phyloP scores from a whole-genome alignment of 1,140 invertebrate species.

The Zeugodacus cucurbitae region DNA sequence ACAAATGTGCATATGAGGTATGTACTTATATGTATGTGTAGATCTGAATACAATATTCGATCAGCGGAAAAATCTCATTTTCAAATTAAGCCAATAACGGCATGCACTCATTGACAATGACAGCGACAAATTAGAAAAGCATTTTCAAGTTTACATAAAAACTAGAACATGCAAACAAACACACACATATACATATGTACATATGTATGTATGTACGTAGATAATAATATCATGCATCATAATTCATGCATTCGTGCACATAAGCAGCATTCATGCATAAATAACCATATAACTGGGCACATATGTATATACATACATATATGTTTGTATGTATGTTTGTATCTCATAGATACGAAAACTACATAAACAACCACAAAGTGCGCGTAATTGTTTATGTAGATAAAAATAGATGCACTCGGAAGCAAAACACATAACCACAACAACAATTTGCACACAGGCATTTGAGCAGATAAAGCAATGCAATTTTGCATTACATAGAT shows the following conservation, averaged over 20 bases:
- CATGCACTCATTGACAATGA: not conserved
- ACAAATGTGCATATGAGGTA: not conserved
- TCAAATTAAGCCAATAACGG: not conserved
- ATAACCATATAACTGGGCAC: not conserved
- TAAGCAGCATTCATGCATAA: not conserved
- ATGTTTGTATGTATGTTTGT: not conserved
- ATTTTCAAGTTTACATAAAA: slow-evolving; percentile 10
- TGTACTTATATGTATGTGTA: not conserved
- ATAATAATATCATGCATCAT: not conserved
- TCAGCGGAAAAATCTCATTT: not conserved
- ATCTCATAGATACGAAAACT: not conserved
- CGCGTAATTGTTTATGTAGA: not conserved
- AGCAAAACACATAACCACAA: not conserved
- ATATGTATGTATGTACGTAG: not conserved
- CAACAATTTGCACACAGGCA: not conserved
- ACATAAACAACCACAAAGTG: not conserved
- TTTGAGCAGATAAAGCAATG: not conserved
- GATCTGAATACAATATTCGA: not conserved
- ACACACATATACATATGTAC: not conserved
- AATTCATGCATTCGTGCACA: not conserved
- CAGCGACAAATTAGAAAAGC: not conserved
- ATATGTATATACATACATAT: not conserved
- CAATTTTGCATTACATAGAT: not conserved
- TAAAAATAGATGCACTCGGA: slow-evolving; percentile 8
- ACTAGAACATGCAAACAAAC: not conserved